Conservation (phyloP, 2,113 vertebrate genomes). For the Crotalus horridus region DNA sequence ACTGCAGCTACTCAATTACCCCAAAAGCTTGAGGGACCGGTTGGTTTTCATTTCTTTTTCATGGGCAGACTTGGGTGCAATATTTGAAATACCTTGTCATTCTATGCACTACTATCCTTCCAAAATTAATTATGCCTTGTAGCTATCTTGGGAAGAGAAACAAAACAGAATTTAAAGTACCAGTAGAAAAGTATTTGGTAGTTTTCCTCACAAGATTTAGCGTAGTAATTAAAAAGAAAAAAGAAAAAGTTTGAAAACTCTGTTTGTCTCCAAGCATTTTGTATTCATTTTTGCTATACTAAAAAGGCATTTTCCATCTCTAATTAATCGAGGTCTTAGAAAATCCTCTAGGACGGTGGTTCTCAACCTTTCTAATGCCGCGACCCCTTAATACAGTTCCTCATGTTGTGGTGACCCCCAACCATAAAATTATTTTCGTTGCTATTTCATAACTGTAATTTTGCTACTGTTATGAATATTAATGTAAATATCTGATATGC, state of each 20-base stretch:
- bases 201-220: neutral
- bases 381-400: too few relatives aligned
- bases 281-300: neutral
- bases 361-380: too few relatives aligned
- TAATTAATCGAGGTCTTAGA: neutral
- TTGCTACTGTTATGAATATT: too few relatives aligned
- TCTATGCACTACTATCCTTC: neutral
- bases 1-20: conserved; percentile 4
- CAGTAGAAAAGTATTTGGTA: neutral
- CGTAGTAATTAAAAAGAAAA: neutral
- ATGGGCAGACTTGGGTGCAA: neutral
- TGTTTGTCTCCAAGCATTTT: neutral
- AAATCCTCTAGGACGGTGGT: neutral
- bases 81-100: conserved; percentile 15
- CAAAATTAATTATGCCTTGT: conserved; percentile 1
- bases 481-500: too few relatives aligned
- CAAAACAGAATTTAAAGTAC: neutral
- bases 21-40: conserved; percentile 14
- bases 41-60: neutral
- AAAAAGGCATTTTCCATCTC: neutral
- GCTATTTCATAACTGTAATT: too few relatives aligned
- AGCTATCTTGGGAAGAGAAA: neutral
- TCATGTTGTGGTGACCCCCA: too few relatives aligned
- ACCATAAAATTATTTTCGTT: too few relatives aligned
- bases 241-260: neutral